Percentiles rank a stretch among this genome's conserved stretches.
Evolutionary conservation across 64 coral and sea anemone genomes (phyloP).

Genomic region (Montipora cactus): DNA sequence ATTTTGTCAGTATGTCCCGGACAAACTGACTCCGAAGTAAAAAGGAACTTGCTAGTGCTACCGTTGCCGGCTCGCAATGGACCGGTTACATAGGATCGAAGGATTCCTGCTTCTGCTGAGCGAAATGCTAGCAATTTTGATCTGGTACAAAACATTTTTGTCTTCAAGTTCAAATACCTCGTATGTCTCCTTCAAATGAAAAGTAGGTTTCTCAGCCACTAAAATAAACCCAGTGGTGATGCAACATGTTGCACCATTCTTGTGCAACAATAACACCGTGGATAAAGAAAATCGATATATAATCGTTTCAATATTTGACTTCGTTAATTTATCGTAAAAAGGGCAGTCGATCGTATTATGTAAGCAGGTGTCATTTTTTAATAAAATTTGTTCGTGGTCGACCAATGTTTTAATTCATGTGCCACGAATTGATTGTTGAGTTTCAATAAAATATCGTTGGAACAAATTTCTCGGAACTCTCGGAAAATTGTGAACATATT

Average conservation of each 20-base stretch:
- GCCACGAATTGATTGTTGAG: background rate
- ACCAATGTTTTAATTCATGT: background rate
- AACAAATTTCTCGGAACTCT: background rate
- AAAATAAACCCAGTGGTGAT: background rate
- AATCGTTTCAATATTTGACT: background rate
- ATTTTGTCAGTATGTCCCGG: constrained; percentile 97
- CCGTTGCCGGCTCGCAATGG: constrained; percentile 59
- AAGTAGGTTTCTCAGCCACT: background rate
- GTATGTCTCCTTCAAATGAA: too few species aligned
- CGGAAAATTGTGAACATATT: background rate
- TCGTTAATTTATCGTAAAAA: background rate
- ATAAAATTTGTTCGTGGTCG: background rate
- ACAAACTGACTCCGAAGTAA: constrained; percentile 94
- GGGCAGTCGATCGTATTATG: background rate
- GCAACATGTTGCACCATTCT: background rate
- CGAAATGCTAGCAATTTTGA: constrained; percentile 1
- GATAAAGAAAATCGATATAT: background rate
- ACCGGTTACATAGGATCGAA: constrained; percentile 37
- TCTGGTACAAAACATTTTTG: constrained; percentile 2
- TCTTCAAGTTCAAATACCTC: background rate
- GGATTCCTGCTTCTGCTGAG: background rate
- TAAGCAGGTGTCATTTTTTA: background rate
- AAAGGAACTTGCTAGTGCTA: constrained; percentile 64
- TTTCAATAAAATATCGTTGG: background rate
- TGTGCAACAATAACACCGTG: background rate